These are phyloP conservation scores for Mellivora capensis DNA, from an alignment of 2,113 vertebrate genomes.

Conservation along the genomic window DNA sequence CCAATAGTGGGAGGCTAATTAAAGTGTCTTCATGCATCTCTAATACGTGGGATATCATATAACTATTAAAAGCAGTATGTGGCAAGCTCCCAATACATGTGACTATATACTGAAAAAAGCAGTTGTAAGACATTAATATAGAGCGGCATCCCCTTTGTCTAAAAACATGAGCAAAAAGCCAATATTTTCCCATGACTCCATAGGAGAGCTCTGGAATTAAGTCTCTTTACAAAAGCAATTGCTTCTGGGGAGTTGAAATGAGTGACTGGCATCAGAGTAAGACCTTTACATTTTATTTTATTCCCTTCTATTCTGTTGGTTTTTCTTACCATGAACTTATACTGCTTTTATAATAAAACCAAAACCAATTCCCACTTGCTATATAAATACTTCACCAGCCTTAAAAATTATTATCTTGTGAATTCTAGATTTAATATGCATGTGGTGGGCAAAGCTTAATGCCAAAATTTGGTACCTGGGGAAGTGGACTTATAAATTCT, in stretches of 20 bases:
- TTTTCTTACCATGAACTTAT: background rate
- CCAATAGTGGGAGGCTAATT: background rate
- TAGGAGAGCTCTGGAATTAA: background rate
- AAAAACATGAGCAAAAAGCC: background rate
- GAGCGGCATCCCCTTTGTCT: background rate
- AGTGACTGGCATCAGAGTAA: background rate
- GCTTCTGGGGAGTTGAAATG: background rate
- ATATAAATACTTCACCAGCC: background rate
- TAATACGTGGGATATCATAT: background rate
- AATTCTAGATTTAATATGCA: constrained; percentile 21
- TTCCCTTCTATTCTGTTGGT: background rate
- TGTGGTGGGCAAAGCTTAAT: background rate
- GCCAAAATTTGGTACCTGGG: background rate
- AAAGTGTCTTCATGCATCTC: background rate
- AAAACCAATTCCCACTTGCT: background rate
- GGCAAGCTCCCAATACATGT: background rate
- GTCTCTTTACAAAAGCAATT: background rate
- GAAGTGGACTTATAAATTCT: background rate
- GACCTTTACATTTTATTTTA: background rate
- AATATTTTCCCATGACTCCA: background rate
- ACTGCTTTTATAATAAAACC: constrained; percentile 7
- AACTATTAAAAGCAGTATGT: background rate
- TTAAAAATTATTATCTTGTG: background rate
- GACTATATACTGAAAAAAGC: background rate
- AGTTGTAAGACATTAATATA: background rate